Conservation (phyloP, 2,888 invertebrate genomes). For the Cryptophagus acutangulus region DNA sequence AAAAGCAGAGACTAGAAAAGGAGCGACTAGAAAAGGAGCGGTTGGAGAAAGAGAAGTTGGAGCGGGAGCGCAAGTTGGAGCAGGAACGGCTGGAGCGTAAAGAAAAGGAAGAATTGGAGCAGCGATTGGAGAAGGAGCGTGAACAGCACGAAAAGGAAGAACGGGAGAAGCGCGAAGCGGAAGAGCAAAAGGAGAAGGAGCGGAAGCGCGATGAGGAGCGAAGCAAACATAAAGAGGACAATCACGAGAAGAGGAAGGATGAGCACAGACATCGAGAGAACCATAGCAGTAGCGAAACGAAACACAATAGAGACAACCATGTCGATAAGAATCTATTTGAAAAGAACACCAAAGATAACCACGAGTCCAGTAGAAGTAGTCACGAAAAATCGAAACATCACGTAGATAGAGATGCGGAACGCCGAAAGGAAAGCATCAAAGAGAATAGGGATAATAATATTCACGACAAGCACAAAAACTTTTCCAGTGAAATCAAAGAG, state of each 20-base stretch:
- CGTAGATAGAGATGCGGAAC: slow-evolving; percentile 46
- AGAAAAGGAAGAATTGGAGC: slow-evolving; percentile 39
- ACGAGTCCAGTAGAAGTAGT: slow-evolving; percentile 26
- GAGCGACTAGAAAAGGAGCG: slow-evolving; percentile 43
- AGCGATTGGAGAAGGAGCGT: slow-evolving; percentile 40
- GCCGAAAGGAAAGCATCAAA: slow-evolving; percentile 46
- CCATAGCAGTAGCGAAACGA: slow-evolving; percentile 46
- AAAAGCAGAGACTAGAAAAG: slow-evolving; percentile 43
- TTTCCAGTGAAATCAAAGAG: slow-evolving; percentile 27
- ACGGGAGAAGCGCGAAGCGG: slow-evolving; percentile 26
- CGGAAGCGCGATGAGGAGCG: slow-evolving; percentile 41
- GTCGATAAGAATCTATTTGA: slow-evolving; percentile 35
- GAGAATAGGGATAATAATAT: slow-evolving; percentile 52
- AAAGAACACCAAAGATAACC: slow-evolving; percentile 45
- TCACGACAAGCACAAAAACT: slow-evolving; percentile 48
- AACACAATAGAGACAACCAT: slow-evolving; percentile 37
- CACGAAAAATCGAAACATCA: slow-evolving; percentile 38
- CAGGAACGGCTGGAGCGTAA: slow-evolving; percentile 46
- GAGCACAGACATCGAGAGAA: slow-evolving; percentile 53
- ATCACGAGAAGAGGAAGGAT: slow-evolving; percentile 49
- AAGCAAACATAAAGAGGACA: slow-evolving; percentile 44
- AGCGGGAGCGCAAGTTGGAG: slow-evolving; percentile 42
- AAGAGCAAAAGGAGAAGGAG: slow-evolving; percentile 40
- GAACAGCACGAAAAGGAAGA: slow-evolving; percentile 40
- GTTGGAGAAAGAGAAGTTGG: slow-evolving; percentile 38